Evolutionary conservation across 2,888 invertebrate species (phyloP), one percentile per base, ranked within the genome.

Genomic region (Anthophora plumipes): DNA sequence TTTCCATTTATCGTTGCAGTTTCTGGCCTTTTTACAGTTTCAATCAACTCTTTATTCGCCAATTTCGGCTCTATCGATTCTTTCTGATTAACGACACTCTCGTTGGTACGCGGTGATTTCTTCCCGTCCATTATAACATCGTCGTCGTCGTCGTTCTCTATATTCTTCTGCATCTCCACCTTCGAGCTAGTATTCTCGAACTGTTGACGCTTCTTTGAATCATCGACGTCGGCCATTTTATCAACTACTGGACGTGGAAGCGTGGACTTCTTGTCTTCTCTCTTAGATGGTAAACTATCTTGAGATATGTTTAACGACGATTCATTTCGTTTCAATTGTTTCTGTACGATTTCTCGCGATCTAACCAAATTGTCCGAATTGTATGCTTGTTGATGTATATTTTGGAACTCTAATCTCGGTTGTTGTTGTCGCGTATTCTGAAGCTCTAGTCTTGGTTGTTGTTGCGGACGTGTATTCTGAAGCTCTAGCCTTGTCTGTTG

Each of bases 101-200:
- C 76, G 14, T 75, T 77, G 5, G 67, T 22, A 0, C 74, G 68
- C 8, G 80, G 76, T 9, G 79, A 81, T 31, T 31, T 31, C n/a
- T 85, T 85, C 0, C 48, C 61, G 64, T 89, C 89, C 81, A 90
- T 87, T 17, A 90, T 88, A 1, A 90, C 91, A 43, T 91, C 91
- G 14, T 91, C 89, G 70, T 91, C 91, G 41, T 90, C 89, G 31
- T 89, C 88, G 12, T 89, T 85, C 25, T 81, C 87, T 25, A 71
- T 76, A n/a, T 68, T 78, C 7, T 86, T 81, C 0, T 83, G 73
- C 6, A 61, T 8, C 9, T 67, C 88, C 61, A 75, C 83, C 43
- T 71, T 76, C 43, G 69, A 55, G 6, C 50, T 64, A 31, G 70
- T 41, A 14, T 9, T 75, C 67, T 82, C 81, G 39, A 54, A n/a